These are phyloP conservation scores for Perdita meconis DNA, from an alignment of 2,888 invertebrate genomes.

Conservation along the genomic window DNA sequence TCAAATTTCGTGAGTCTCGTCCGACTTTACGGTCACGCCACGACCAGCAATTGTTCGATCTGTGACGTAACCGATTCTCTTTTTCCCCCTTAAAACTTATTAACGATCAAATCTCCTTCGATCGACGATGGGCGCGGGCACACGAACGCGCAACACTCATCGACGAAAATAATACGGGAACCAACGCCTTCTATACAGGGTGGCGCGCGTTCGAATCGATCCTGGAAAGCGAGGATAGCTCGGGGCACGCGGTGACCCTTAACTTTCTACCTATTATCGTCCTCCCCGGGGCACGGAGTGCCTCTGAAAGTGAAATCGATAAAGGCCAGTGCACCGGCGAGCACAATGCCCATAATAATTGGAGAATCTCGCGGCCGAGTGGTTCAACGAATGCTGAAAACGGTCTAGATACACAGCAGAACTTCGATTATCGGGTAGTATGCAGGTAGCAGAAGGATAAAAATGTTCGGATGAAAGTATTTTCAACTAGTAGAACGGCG, in stretches of 20 bases:
- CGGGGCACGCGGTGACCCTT: constrained; percentile 13
- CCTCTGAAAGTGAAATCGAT: constrained; percentile 51
- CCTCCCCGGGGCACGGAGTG: constrained; percentile 8
- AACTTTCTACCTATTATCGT: constrained; percentile 28
- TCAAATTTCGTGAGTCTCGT: constrained; percentile 7
- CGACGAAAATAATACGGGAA: constrained; percentile 57
- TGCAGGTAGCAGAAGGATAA: too few species aligned
- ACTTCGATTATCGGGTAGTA: too few species aligned
- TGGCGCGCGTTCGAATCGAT: constrained; percentile 14
- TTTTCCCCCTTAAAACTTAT: constrained; percentile 48
- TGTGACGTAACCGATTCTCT: constrained; percentile 40
- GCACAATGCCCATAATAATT: constrained; percentile 9
- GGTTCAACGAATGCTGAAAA: neutral
- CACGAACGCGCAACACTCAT: constrained; percentile 58
- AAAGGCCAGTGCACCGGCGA: constrained; percentile 23
- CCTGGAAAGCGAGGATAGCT: neutral
- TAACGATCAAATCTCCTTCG: constrained; percentile 55
- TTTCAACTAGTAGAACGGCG: too few species aligned
- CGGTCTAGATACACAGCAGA: too few species aligned
- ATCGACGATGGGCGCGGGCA: constrained; percentile 28
- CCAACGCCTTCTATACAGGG: constrained; percentile 32
- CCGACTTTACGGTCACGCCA: constrained; percentile 9
- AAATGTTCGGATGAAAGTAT: too few species aligned
- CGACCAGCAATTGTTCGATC: constrained; percentile 2
- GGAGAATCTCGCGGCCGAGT: constrained; percentile 5